Conservation (phyloP, 2,797 vertebrate species). For the Rhinoraja longicauda region DNA sequence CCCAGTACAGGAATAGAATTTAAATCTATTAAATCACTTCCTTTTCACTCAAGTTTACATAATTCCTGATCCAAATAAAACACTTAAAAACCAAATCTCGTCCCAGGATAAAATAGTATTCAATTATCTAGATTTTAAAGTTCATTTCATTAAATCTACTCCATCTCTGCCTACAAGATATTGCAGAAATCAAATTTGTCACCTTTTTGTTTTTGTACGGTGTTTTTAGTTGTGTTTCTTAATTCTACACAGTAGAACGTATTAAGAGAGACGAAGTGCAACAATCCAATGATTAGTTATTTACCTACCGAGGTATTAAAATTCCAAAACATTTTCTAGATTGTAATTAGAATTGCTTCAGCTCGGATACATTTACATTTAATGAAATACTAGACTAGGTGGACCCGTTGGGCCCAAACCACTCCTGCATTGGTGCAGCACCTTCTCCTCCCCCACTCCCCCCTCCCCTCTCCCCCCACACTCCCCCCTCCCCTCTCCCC, state of each 20-base stretch:
- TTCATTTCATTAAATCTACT: background rate
- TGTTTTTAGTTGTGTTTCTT: background rate
- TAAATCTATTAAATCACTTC: conserved; percentile 8
- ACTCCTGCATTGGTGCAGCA: no score
- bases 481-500: no score
- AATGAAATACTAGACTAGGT: no score
- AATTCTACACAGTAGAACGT: background rate
- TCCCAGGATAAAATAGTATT: background rate
- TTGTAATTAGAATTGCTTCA: background rate
- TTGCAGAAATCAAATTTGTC: background rate
- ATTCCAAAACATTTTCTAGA: background rate
- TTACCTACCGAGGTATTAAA: background rate
- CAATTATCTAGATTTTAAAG: conserved; percentile 3
- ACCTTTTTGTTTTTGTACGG: background rate
- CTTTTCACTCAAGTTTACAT: conserved; percentile 27
- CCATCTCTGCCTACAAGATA: background rate
- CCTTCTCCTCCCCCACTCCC: no score
- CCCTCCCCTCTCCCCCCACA: no score
- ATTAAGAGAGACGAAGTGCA: background rate
- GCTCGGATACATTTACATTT: background rate
- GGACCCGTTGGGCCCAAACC: no score
- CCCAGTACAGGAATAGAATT: background rate
- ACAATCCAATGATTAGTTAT: background rate
- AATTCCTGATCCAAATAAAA: conserved; percentile 24
- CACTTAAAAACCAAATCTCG: background rate